Conservation (phyloP, 2,113 vertebrate genomes). For the Gallinago jamesoni region DNA sequence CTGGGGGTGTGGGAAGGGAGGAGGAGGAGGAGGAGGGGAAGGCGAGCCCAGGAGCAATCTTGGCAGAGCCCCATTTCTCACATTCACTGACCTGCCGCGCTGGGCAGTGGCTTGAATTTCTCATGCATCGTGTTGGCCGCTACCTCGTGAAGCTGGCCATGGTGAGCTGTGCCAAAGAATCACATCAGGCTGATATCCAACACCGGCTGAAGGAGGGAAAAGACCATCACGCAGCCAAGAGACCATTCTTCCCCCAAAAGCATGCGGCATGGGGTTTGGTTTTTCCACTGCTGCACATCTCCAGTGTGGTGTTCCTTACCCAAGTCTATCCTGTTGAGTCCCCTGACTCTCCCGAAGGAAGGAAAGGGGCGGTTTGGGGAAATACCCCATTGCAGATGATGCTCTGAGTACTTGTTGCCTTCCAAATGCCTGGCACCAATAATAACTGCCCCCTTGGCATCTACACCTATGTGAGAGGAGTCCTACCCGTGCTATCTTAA, state of each 20-base stretch:
- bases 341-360: neutral
- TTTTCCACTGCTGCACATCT: neutral
- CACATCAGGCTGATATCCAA: constrained; percentile 60
- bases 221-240: neutral
- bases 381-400: neutral
- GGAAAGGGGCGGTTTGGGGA: neutral
- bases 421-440: neutral
- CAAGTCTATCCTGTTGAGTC: neutral
- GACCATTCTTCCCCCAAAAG: neutral
- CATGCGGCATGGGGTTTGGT: neutral
- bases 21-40: neutral
- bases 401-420: neutral
- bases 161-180: constrained; percentile 30
- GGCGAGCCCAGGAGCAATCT: neutral
- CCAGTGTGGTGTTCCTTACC: neutral
- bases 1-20: constrained; percentile 27
- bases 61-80: neutral
- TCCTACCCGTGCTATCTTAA: neutral
- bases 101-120: constrained; percentile 26
- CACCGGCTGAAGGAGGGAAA: constrained; percentile 1
- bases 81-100: neutral
- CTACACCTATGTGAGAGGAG: neutral
- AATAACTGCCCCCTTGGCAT: neutral
- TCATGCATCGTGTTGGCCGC: neutral
- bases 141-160: neutral